Base-by-base conservation (phyloP, 37 sponge, comb jelly and placozoan species). In the Spongilla lacustris region DNA sequence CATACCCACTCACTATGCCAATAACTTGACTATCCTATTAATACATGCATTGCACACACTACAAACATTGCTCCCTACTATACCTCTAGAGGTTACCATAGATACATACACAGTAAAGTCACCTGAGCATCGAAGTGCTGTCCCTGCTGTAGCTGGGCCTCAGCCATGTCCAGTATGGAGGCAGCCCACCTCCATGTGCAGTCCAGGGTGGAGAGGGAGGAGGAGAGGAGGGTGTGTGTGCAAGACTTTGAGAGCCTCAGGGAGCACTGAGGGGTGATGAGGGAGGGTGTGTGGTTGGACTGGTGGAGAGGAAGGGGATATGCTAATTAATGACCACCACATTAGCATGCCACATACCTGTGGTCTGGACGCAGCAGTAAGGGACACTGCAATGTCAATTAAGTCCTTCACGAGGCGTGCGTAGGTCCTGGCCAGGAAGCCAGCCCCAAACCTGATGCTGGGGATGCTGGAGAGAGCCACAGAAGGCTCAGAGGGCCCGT, bases 321-420 rank as follows among this genome's bases (percentile, higher is more conserved):
- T 11, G 46, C 27, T 22, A 46, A 48, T 50, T n/a, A 84, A 8
- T 33, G 69, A 23, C 14, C 25, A 75, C 35, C 25, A 37, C n/a
- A n/a, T n/a, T n/a, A n/a, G n/a, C n/a, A n/a, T n/a, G n/a, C n/a
- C n/a, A 69, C 28, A 5, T 12, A 27, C 70, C 70, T 28, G 27
- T 3, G 70, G 27, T 69, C 8, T 46, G 46, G n/a, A n/a, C n/a
- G n/a, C n/a, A n/a, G n/a, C n/a, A n/a, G 46, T 46, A 33, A 89
- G 32, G 32, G 71, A 26, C 32, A 34, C 17, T 29, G 84, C 82
- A 17, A 91, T 74, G 71, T 91, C 92, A 12, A 92, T 89, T 36
- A 91, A 58, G 35, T 95, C 95, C 78, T 96, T 96, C 23, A 96
- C 75, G 26, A 96, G 38, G 0, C 97, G 89, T 50, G 92, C 73